Evolutionary conservation across 2,888 invertebrate genomes (phyloP), one percentile per base, ranked within the genome.

Genomic region (Ephialtes manifestator): DNA sequence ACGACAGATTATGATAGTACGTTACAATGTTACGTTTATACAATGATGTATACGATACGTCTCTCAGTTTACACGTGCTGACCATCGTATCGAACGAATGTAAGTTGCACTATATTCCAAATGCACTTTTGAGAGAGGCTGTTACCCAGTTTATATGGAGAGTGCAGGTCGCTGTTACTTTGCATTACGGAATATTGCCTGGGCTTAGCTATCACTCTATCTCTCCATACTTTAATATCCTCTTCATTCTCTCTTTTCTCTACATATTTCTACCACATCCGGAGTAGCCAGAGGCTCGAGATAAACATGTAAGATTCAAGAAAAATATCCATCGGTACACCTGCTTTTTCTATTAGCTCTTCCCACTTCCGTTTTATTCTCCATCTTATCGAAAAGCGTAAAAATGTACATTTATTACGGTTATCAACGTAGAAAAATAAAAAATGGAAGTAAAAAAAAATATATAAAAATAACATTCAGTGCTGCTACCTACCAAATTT

Each of bases 161-260:
- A 79, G 68, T 79, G 74, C 78, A 78, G 39, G 68, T 58, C 65
- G 80, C 55, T 75, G 81, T 83, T 70, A 53, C 51, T 60, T 74
- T 60, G 68, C 74, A 79, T 79, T 74, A 83, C 78, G 60, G 68
- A 74, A 79, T 79, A 74, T 78, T 78, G 74, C 70, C 74, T 20
- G 51, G 60, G 74, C 81, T 81, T 74, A 48, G 58, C 53, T 58
- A 43, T 31, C 48, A 18, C 46, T 46, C 24, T 65, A 65, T 65
- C 58, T 58, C 10, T n/a, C 58, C n/a, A 43, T 60, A 13, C 18
- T 11, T 31, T 35, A 20, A 24, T 31, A 24, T 35, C n/a, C 24
- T 8, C 58, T 24, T 20, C 39, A n/a, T n/a, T 48, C 65, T 46
- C 28, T 53, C 55, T 20, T 18, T 18, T 31, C 65, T 48, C 13